Evolutionary conservation across 2,888 invertebrate genomes (phyloP).

Genomic region (Aquatica leii): DNA sequence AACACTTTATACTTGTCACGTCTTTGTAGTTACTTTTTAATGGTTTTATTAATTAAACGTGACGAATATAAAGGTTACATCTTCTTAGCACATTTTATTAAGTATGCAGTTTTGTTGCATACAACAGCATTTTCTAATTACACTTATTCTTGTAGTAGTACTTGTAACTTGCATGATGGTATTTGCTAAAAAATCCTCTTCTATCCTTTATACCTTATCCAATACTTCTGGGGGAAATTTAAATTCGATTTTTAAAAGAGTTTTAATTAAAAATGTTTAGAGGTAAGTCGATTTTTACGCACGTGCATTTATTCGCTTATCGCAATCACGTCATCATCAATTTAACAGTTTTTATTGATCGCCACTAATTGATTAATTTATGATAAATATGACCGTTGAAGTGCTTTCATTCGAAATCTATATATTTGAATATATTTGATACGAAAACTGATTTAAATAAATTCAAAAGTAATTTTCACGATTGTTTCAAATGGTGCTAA

Average conservation of each 20-base stretch:
- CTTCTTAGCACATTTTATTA: conserved; percentile 17
- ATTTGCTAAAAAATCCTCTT: conserved; percentile 22
- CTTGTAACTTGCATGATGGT: conserved; percentile 33
- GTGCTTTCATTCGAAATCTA: no score
- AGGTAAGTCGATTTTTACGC: conserved; percentile 18
- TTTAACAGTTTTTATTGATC: neutral
- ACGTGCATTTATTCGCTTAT: neutral
- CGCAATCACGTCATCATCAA: neutral
- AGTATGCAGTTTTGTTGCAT: conserved; percentile 30
- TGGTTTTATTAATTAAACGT: conserved; percentile 9
- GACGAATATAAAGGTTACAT: conserved; percentile 26
- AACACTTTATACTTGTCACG: conserved; percentile 30
- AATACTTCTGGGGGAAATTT: conserved; percentile 31
- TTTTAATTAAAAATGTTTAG: neutral
- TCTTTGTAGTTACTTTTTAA: no score
- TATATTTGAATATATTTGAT: no score
- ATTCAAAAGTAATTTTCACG: neutral
- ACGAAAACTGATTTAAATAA: no score
- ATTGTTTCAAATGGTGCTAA: conserved; percentile 28
- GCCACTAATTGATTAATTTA: no score
- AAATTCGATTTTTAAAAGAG: neutral
- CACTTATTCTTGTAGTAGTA: conserved; percentile 32
- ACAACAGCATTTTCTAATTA: conserved; percentile 19
- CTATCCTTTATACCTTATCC: conserved; percentile 11
- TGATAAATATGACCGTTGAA: no score